Evolutionary conservation across 2,797 vertebrate genomes (phyloP).

Genomic region (Poeciliopsis gracilis): DNA sequence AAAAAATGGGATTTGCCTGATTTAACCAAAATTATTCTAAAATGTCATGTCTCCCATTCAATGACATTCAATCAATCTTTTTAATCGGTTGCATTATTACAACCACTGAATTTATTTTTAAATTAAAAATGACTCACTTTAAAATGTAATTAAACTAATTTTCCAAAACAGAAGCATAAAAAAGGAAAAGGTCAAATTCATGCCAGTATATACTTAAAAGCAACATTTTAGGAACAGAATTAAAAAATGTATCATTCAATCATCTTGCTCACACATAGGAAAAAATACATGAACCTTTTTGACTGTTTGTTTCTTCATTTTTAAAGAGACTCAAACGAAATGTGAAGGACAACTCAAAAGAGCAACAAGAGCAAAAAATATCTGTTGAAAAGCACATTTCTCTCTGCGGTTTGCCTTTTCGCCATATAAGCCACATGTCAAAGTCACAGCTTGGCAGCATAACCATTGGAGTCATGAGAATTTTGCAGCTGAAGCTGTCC

Average conservation of each 20-base stretch:
- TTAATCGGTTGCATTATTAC: neutral
- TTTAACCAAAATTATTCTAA: neutral
- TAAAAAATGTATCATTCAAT: neutral
- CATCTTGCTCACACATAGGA: neutral
- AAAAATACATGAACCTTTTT: neutral
- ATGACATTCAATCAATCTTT: neutral
- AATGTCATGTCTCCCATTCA: neutral
- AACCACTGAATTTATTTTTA: neutral
- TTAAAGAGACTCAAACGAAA: neutral
- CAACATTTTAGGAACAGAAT: no score
- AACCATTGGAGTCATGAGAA: slow-evolving; percentile 8
- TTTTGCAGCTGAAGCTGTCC: slow-evolving; percentile 7
- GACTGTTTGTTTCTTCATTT: neutral
- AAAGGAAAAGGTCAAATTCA: neutral
- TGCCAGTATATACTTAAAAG: neutral
- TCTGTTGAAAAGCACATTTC: slow-evolving; percentile 2
- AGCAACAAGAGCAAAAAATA: neutral
- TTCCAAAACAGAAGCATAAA: neutral
- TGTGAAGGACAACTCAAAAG: slow-evolving; percentile 8
- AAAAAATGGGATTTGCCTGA: no score
- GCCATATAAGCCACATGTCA: slow-evolving; percentile 12
- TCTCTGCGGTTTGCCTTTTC: slow-evolving; percentile 6
- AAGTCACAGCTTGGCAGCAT: slow-evolving; percentile 8
- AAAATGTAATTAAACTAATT: no score
- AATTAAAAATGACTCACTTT: neutral